Evolutionary conservation across 2,797 vertebrate species (phyloP).

Genomic region (Echeneis naucrates): DNA sequence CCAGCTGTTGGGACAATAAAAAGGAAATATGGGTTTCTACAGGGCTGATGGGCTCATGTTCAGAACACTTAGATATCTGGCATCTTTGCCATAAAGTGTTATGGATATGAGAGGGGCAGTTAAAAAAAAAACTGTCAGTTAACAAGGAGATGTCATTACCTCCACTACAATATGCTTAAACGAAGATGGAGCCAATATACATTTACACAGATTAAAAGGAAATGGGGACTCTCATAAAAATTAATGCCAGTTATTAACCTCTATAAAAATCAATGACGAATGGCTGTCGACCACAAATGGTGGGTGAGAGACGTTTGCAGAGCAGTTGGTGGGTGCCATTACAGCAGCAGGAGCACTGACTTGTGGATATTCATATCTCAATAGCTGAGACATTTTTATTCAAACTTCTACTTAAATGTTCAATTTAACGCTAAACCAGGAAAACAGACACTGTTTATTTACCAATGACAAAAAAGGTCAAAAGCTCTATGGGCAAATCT

Average conservation of each 20-base stretch:
- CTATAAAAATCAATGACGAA: conserved; percentile 71
- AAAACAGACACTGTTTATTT: neutral
- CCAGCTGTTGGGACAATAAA: conserved; percentile 80
- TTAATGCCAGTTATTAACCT: conserved; percentile 61
- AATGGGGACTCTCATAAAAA: conserved; percentile 54
- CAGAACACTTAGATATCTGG: conserved; percentile 4
- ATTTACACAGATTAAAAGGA: conserved; percentile 62
- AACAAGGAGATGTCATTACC: conserved; percentile 58
- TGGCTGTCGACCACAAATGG: conserved; percentile 64
- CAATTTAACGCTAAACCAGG: neutral
- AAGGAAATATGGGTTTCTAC: conserved; percentile 17
- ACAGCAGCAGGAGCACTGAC: conserved; percentile 19
- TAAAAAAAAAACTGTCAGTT: conserved; percentile 41
- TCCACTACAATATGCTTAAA: conserved; percentile 54
- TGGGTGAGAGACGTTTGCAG: conserved; percentile 62
- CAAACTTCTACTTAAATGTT: conserved; percentile 23
- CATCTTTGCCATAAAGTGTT: conserved; percentile 29
- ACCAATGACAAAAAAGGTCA: conserved; percentile 1
- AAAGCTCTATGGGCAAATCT: conserved; percentile 1
- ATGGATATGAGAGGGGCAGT: conserved; percentile 29
- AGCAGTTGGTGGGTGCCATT: conserved; percentile 25
- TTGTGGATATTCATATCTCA: conserved; percentile 9
- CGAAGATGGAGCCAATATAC: conserved; percentile 60
- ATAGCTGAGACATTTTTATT: conserved; percentile 3
- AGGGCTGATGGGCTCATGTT: neutral